Conservation (phyloP, 2,888 invertebrate genomes). For the Drosophila macrospina region DNA sequence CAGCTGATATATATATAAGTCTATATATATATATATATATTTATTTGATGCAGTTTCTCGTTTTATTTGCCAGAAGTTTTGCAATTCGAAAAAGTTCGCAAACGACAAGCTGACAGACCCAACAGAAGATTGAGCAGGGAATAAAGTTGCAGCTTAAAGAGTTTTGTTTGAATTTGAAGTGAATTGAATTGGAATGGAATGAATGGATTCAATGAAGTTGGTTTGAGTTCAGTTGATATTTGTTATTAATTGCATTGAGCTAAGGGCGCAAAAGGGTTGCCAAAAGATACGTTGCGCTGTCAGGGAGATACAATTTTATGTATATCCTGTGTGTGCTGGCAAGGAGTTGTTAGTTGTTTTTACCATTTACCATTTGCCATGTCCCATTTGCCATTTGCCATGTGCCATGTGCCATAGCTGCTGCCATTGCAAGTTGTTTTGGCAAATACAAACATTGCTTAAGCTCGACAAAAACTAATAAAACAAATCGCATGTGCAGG, state of each 20-base stretch:
- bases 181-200: conserved; percentile 27
- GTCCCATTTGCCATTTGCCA: conserved; percentile 52
- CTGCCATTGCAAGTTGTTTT: conserved; percentile 68
- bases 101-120: conserved; percentile 18
- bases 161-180: conserved; percentile 28
- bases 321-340: conserved; percentile 24
- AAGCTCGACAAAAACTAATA: conserved; percentile 69
- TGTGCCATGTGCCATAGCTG: conserved; percentile 58
- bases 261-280: conserved; percentile 57
- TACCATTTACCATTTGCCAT: conserved; percentile 49
- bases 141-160: conserved; percentile 47
- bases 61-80: conserved; percentile 68
- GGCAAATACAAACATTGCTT: conserved; percentile 50
- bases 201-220: conserved; percentile 31
- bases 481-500: conserved; percentile 79
- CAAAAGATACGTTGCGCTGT: conserved; percentile 54
- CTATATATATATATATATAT: conserved; percentile 18
- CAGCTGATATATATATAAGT: conserved; percentile 65
- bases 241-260: conserved; percentile 68
- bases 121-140: conserved; percentile 10
- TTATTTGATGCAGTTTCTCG: conserved; percentile 30
- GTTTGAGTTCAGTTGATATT: conserved; percentile 50
- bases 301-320: conserved; percentile 36
- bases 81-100: conserved; percentile 65
- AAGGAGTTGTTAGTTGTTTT: conserved; percentile 9